Conservation (phyloP, 2,113 vertebrate genomes). For the Ptilorrhoa leucosticta region DNA sequence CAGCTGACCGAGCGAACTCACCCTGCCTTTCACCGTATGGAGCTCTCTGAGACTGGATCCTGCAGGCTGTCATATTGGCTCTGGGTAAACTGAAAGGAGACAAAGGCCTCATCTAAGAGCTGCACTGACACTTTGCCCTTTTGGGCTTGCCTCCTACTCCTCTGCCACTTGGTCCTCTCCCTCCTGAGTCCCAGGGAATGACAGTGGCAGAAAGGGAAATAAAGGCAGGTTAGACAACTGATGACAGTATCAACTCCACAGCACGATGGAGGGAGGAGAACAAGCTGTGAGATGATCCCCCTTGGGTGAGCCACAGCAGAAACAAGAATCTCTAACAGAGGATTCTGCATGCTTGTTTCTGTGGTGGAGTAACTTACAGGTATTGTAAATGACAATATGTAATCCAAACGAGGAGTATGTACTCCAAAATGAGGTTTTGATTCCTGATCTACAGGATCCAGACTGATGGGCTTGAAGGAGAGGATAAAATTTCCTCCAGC, state of each 20-base stretch:
- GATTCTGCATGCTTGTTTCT: background rate
- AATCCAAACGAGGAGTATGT: too few relatives aligned
- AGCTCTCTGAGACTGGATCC: background rate
- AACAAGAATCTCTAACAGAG: background rate
- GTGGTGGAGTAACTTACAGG: accelerated
- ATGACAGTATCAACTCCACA: background rate
- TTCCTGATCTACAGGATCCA: background rate
- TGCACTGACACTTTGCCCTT: accelerated
- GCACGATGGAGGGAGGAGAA: background rate
- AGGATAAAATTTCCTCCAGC: conserved; percentile 4
- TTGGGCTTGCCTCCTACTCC: background rate
- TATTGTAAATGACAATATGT: background rate
- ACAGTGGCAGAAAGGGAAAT: background rate
- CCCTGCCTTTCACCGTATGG: background rate
- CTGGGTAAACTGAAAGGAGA: background rate
- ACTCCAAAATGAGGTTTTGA: background rate
- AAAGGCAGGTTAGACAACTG: background rate
- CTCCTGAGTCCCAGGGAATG: background rate
- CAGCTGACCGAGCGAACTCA: background rate
- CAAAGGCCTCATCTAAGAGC: accelerated
- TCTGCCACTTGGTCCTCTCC: background rate
- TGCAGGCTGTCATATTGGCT: accelerated
- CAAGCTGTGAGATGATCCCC: background rate
- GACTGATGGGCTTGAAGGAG: background rate
- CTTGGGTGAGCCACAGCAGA: accelerated